phyloP scores from a whole-genome alignment of 2,888 invertebrate genomes.

The Cheilosia variabilis region DNA sequence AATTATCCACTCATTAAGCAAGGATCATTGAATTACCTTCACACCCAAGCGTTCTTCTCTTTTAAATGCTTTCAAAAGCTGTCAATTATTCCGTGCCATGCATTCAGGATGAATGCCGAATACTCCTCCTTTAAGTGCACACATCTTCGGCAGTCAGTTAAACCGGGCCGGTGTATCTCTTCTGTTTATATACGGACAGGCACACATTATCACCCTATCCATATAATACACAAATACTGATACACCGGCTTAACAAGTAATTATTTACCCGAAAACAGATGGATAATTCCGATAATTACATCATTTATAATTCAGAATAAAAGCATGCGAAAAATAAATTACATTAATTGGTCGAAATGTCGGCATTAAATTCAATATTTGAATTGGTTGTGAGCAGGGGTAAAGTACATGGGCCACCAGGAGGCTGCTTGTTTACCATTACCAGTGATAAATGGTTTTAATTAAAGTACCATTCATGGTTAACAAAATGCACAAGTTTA shows the following conservation, averaged over 20 bases:
- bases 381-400: slow-evolving; percentile 33
- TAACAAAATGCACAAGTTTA: slow-evolving; percentile 1
- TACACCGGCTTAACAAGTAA: slow-evolving; percentile 60
- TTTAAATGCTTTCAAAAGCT: not conserved
- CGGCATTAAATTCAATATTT: slow-evolving; percentile 74
- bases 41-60: slow-evolving; percentile 20
- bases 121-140: slow-evolving; percentile 17
- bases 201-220: slow-evolving; percentile 31
- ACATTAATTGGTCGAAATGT: slow-evolving; percentile 72
- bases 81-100: slow-evolving; percentile 31
- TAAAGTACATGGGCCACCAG: not conserved
- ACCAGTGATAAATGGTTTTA: slow-evolving; percentile 67
- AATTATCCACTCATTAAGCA: slow-evolving; percentile 61
- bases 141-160: slow-evolving; percentile 15
- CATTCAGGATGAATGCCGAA: slow-evolving; percentile 53
- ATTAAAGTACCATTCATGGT: slow-evolving; percentile 50
- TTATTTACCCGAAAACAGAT: slow-evolving; percentile 73
- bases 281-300: slow-evolving; percentile 74
- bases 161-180: not conserved
- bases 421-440: slow-evolving; percentile 52
- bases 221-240: slow-evolving; percentile 21
- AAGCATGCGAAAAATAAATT: slow-evolving; percentile 68
- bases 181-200: not conserved
- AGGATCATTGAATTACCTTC: slow-evolving; percentile 47
- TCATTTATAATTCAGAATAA: slow-evolving; percentile 71